Evolutionary conservation across 2,797 vertebrate species (phyloP).

Genomic region (Anisognathus igniventris): DNA sequence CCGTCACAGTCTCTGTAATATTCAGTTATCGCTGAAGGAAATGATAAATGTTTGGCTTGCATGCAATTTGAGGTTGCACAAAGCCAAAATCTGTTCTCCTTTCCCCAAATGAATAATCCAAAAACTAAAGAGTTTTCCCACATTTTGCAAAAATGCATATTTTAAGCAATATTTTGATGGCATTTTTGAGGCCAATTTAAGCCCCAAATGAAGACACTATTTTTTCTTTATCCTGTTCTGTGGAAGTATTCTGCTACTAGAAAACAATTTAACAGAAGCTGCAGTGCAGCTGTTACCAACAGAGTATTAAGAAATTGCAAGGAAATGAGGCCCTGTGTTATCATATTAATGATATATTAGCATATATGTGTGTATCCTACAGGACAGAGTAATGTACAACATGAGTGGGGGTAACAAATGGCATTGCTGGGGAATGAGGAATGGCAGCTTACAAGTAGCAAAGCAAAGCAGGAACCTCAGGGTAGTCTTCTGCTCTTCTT

Average conservation of each 20-base stretch:
- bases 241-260: neutral
- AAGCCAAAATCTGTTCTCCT: neutral
- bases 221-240: neutral
- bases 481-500: neutral
- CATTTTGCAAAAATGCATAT: neutral
- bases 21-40: neutral
- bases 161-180: constrained; percentile 8
- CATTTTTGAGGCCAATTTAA: constrained; percentile 1
- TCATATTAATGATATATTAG: constrained; percentile 14
- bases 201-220: neutral
- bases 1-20: neutral
- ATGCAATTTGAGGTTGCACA: neutral
- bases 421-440: neutral
- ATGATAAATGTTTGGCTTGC: neutral
- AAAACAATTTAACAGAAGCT: neutral
- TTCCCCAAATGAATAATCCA: neutral
- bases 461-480: constrained; percentile 24
- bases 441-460: constrained; percentile 21
- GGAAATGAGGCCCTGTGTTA: neutral
- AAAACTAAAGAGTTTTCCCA: neutral
- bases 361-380: neutral
- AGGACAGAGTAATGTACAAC: neutral
- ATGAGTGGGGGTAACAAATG: constrained; percentile 7
- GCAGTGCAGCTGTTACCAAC: neutral
- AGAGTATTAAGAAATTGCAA: neutral